Percentiles rank a stretch among this genome's conserved stretches.
Conservation (phyloP, 2,888 invertebrate species). For the Melinopterus prodromus region DNA sequence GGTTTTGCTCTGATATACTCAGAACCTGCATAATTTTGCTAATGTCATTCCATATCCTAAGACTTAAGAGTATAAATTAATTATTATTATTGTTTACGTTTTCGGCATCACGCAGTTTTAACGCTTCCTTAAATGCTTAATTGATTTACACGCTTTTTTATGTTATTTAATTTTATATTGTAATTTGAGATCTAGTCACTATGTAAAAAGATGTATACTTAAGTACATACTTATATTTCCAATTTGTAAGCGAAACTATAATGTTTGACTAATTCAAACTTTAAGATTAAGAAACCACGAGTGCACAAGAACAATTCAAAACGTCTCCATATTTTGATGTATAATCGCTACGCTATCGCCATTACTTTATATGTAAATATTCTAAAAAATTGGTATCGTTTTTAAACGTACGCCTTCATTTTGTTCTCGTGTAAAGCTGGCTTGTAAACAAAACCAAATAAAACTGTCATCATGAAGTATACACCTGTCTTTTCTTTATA, state of each 20-base stretch:
- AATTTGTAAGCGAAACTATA: neutral
- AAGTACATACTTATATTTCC: neutral
- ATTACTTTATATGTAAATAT: neutral
- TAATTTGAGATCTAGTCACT: conserved; percentile 4
- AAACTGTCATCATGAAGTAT: conserved; percentile 35
- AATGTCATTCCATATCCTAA: neutral
- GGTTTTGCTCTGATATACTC: neutral
- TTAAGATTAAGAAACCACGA: neutral
- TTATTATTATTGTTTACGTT: neutral
- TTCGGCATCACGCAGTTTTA: neutral
- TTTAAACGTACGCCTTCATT: conserved; percentile 10
- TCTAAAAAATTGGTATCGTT: neutral
- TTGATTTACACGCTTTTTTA: neutral
- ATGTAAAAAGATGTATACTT: conserved; percentile 4
- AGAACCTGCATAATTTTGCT: neutral
- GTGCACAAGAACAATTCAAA: conserved; percentile 14
- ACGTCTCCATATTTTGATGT: neutral
- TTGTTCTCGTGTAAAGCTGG: conserved; percentile 33
- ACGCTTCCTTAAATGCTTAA: neutral
- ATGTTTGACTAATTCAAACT: neutral
- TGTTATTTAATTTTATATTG: neutral
- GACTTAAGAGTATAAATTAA: neutral
- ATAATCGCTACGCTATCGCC: conserved; percentile 11
- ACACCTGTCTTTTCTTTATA: conserved; percentile 6
- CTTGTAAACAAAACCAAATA: conserved; percentile 30